A percentile compares a stretch with the other conserved stretches of the same genome.
Evolutionary conservation across 2,797 vertebrate species (phyloP).

Genomic region (Hydrocynus forskahlii): DNA sequence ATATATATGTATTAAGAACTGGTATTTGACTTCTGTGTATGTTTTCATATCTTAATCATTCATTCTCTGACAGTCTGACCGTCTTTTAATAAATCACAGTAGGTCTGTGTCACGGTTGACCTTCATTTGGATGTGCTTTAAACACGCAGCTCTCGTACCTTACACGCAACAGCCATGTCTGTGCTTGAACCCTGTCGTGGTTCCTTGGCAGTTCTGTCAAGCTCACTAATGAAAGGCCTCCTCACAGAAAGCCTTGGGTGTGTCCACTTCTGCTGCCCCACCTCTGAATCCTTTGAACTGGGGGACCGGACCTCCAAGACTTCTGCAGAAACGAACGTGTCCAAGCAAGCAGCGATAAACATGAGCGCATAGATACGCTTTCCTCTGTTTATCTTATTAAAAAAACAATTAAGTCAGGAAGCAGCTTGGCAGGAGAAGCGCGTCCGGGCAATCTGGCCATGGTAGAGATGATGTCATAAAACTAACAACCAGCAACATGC

Average conservation of each 20-base stretch:
- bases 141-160: neutral
- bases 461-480: constrained; percentile 30
- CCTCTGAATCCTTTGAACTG: neutral
- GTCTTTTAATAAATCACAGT: too few relatives aligned
- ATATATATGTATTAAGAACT: too few relatives aligned
- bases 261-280: neutral
- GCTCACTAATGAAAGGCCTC: constrained; percentile 40
- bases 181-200: neutral
- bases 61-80: too few relatives aligned
- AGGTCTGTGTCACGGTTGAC: neutral
- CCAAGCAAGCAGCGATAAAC: constrained; percentile 18
- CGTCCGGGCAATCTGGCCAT: constrained; percentile 1
- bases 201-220: neutral
- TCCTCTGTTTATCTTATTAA: constrained; percentile 25
- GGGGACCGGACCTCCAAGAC: constrained; percentile 2
- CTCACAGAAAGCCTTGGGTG: neutral
- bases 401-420: constrained; percentile 38
- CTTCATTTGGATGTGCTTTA: neutral
- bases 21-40: too few relatives aligned
- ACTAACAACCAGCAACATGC: neutral
- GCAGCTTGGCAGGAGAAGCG: neutral
- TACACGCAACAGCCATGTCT: neutral
- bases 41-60: too few relatives aligned
- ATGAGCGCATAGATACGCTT: neutral
- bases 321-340: constrained; percentile 30